phyloP scores from a whole-genome alignment of 2,888 invertebrate species.

The Lucinisca nassula region DNA sequence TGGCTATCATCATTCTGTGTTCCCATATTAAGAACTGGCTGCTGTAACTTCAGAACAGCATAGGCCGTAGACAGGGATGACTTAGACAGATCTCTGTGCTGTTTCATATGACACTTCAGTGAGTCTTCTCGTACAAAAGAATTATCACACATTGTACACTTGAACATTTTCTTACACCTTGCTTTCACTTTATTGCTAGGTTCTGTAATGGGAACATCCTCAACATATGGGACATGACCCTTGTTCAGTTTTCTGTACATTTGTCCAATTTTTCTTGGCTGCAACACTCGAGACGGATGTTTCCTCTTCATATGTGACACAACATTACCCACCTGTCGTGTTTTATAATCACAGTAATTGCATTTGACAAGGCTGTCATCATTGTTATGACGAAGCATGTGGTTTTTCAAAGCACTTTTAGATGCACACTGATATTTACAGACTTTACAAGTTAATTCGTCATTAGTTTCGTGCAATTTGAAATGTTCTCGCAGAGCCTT shows the following conservation, averaged over 20 bases:
- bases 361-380: conserved; percentile 81
- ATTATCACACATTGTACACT: conserved; percentile 86
- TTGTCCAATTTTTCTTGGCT: not conserved
- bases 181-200: conserved; percentile 32
- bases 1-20: not conserved
- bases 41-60: conserved; percentile 80
- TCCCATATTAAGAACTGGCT: conserved; percentile 67
- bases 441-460: conserved; percentile 73
- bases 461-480: conserved; percentile 77
- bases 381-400: conserved; percentile 81
- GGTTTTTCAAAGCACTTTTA: conserved; percentile 79
- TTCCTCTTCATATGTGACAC: conserved; percentile 84
- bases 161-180: conserved; percentile 81
- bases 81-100: conserved; percentile 82
- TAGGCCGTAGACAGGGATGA: conserved; percentile 74
- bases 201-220: conserved; percentile 38
- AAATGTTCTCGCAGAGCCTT: conserved; percentile 84
- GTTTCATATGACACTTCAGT: conserved; percentile 87
- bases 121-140: conserved; percentile 88
- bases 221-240: conserved; percentile 6
- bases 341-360: conserved; percentile 82
- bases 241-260: conserved; percentile 10
- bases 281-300: conserved; percentile 64
- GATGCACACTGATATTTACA: conserved; percentile 83
- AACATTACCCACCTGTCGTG: conserved; percentile 82